phyloP scores from a whole-genome alignment of 1,140 invertebrate genomes.

The Neotoxoptera formosana region DNA sequence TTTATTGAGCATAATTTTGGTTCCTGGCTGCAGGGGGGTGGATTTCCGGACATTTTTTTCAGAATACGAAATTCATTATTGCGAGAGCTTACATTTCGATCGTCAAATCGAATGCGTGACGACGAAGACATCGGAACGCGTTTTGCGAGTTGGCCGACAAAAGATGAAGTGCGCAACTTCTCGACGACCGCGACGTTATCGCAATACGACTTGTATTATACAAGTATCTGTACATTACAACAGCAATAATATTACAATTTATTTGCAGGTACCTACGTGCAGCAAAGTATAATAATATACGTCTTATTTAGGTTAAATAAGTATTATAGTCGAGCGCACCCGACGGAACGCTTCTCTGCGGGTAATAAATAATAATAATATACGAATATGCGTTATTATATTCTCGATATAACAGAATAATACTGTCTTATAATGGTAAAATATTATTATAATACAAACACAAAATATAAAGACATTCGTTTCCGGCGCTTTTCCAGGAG shows the following conservation, averaged over 20 bases:
- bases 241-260: neutral
- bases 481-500: constrained; percentile 13
- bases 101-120: neutral
- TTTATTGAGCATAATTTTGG: neutral
- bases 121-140: neutral
- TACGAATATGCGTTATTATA: neutral
- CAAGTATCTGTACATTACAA: no score
- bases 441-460: neutral
- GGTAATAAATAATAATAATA: no score
- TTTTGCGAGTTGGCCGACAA: neutral
- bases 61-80: neutral
- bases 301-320: neutral
- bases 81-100: neutral
- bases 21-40: no score
- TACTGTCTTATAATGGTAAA: neutral
- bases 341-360: neutral
- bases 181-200: neutral
- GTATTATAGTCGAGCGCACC: neutral
- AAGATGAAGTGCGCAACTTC: neutral
- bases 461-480: neutral
- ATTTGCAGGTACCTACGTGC: neutral
- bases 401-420: neutral
- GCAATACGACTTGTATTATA: neutral
- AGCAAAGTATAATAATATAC: no score
- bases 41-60: neutral